phyloP scores from a whole-genome alignment of 1,140 invertebrate species.

The Rhyacophila brunnea region DNA sequence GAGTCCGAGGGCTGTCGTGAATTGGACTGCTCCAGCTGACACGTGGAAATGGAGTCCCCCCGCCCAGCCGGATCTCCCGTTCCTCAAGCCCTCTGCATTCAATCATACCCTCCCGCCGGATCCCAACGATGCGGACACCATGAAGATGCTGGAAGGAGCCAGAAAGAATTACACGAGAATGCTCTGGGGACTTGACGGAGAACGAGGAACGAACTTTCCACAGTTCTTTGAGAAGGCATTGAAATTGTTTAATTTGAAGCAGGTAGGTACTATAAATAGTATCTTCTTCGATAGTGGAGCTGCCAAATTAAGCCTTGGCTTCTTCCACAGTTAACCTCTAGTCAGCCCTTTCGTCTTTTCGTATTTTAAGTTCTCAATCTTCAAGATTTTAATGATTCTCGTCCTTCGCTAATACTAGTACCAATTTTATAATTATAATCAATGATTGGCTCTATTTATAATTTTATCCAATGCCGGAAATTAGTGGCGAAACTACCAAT shows the following conservation, averaged over 20 bases:
- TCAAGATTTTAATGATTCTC: no score
- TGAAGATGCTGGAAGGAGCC: conserved; percentile 51
- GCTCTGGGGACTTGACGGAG: conserved; percentile 68
- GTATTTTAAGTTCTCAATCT: no score
- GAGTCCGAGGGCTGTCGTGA: conserved; percentile 45
- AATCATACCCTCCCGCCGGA: conserved; percentile 52
- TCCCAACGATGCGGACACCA: conserved; percentile 54
- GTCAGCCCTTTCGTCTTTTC: no score
- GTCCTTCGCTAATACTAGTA: no score
- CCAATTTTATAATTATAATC: no score
- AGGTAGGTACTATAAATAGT: conserved; percentile 64
- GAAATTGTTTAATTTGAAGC: conserved; percentile 76
- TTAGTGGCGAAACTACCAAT: no score
- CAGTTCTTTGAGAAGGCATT: conserved; percentile 79
- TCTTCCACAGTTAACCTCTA: no score
- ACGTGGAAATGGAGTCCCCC: conserved; percentile 53
- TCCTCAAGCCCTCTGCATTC: conserved; percentile 52
- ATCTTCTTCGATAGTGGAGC: no score
- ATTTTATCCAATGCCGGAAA: no score
- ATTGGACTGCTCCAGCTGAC: conserved; percentile 56
- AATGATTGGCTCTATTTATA: no score
- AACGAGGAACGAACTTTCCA: conserved; percentile 67
- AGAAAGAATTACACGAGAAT: conserved; percentile 61
- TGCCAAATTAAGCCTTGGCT: no score
- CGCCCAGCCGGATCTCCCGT: conserved; percentile 48